Evolutionary conservation across 1,140 invertebrate genomes (phyloP), one percentile per base, ranked within the genome.

Genomic region (Aculops lycopersici): DNA sequence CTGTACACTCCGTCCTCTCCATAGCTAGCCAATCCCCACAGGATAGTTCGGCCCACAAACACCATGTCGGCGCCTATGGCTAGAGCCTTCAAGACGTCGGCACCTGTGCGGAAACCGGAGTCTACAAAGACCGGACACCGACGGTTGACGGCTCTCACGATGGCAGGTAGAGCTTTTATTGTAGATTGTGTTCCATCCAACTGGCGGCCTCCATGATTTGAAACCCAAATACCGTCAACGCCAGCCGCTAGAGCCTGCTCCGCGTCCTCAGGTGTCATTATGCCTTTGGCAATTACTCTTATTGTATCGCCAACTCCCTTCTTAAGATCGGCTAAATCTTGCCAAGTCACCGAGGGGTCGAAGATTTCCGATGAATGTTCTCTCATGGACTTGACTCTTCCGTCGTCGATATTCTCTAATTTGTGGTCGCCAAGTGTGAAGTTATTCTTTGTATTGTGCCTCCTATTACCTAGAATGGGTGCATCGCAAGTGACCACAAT

Each of bases 201-300:
- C 60, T 86, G 80, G 40, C 79, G 62, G 0, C 69, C 79, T 1
- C 80, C 80, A 55, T 86, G 80, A 58, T 84, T 86, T 0, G 80
- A 86, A 8, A 90, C 79, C 5, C 79, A 58, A 36, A 90, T 70
- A 1, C 63, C 81, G n/a, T 63, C 55, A 36, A 67, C 74, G 14
- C 77, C 78, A 36, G 65, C 56, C 48, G 78, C 58, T 0, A 69
- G 56, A 1, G 70, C 78, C 41, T 70, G 55, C 13, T 68, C 45
- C 1, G 81, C 80, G 60, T 90, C 83, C 49, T 83, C 74, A 1
- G 64, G 66, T 31, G 76, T 75, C 18, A 90, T 54, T 42, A 90
- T 67, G 14, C 83, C 83, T 61, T 92, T 92, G 1, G 80, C 59
- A 35, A 90, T 61, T 18, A 92, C 65, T 1, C 80, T 77, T 14